A percentile compares a stretch with the other conserved stretches of the same genome.
Conservation (phyloP, 2,113 vertebrate species). For the Colossoma macropomum region DNA sequence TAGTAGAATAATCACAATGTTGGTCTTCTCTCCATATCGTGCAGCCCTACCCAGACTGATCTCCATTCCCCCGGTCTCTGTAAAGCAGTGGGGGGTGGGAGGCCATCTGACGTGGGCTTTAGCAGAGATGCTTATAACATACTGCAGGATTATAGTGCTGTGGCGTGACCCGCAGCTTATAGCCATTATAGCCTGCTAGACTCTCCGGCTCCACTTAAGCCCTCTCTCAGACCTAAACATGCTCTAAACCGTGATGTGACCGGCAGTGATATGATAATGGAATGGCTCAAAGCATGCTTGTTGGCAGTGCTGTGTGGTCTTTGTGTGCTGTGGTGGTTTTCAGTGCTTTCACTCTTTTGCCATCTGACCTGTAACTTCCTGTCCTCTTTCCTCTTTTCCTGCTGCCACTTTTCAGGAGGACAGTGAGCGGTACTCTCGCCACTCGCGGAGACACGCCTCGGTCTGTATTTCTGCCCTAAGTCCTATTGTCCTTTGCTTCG, state of each 20-base stretch:
- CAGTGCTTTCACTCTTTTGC: background rate
- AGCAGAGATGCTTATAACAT: constrained; percentile 32
- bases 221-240: background rate
- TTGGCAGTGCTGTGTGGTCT: background rate
- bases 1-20: too few species aligned
- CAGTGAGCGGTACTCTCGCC: constrained; percentile 88
- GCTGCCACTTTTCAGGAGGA: constrained; percentile 84
- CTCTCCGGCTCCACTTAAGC: constrained; percentile 17
- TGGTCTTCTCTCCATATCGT: too few species aligned
- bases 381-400: constrained; percentile 57
- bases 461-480: constrained; percentile 77
- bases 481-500: background rate
- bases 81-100: constrained; percentile 1
- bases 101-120: constrained; percentile 31
- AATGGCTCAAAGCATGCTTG: constrained; percentile 36
- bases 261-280: constrained; percentile 19
- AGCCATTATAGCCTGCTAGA: constrained; percentile 17
- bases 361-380: constrained; percentile 47
- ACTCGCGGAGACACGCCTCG: constrained; percentile 86
- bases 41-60: constrained; percentile 14
- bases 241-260: constrained; percentile 19
- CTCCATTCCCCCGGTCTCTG: constrained; percentile 29
- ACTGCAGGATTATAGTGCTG: constrained; percentile 22
- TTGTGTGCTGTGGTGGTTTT: constrained; percentile 8
- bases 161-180: constrained; percentile 41